Evolutionary conservation across 2,113 vertebrate genomes (phyloP).

Genomic region (Calidris pygmaea): DNA sequence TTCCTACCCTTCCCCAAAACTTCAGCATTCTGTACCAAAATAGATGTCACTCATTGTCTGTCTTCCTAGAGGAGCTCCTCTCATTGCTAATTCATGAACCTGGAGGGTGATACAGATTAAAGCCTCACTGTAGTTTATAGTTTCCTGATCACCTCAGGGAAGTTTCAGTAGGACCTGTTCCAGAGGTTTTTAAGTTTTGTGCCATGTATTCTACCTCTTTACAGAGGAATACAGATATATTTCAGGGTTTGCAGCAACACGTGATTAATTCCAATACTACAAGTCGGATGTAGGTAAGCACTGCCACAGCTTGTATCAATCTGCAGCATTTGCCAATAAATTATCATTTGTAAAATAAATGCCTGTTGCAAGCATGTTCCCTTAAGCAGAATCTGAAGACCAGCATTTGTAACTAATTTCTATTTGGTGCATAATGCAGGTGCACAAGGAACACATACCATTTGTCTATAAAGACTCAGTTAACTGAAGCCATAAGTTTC

Average conservation of each 20-base stretch:
- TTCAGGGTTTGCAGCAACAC: neutral
- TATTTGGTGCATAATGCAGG: neutral
- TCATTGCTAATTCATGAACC: neutral
- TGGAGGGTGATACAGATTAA: neutral
- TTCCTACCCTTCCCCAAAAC: neutral
- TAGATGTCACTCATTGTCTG: neutral
- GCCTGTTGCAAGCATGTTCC: neutral
- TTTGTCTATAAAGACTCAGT: neutral
- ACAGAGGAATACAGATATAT: neutral
- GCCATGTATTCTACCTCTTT: neutral
- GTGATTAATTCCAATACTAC: neutral
- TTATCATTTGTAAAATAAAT: neutral
- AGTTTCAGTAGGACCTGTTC: constrained; percentile 14
- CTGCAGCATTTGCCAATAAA: neutral
- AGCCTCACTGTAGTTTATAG: neutral
- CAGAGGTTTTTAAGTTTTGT: neutral
- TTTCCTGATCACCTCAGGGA: constrained; percentile 27
- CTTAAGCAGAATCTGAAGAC: neutral
- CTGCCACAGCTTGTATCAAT: neutral
- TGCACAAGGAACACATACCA: neutral
- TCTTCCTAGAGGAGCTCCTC: neutral
- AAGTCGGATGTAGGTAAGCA: neutral
- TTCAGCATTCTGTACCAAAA: neutral
- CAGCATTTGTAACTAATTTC: neutral
- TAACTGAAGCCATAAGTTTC: neutral